Evolutionary conservation across 2,797 vertebrate genomes (phyloP), one percentile per base, ranked within the genome.

Genomic region (Erpetoichthys calabaricus): DNA sequence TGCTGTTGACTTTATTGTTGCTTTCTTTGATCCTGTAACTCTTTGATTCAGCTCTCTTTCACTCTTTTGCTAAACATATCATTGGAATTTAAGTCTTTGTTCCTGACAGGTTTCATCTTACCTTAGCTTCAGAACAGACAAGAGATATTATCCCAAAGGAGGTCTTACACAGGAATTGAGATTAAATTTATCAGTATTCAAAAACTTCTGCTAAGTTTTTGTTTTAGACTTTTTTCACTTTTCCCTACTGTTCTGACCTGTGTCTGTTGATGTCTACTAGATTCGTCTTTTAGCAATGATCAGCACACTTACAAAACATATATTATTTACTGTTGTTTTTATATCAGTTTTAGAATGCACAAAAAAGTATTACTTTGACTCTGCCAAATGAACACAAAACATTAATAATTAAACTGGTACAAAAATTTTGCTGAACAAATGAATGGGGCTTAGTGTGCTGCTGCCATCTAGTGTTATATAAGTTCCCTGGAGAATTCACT

Each of bases 1-100:
- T 78, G 68, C 73, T 75, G 77, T 83, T 76, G 81, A 83, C 82
- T 87, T 82, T 82, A 85, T 81, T 81, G 83, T 84, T 80, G 75
- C 67, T 76, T 59, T 75, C 84, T 86, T 87, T 88, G 83, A 88
- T 88, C 86, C 68, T 61, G 70, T 70, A 64, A 69, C 62, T 79
- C 85, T 88, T 88, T 88, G 85, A 88, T 87, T 85, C 78, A 77
- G 79, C 81, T 82, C 77, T 83, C 82, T 84, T 66, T 86, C 81
- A 75, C 83, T 82, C 83, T 88, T 86, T 85, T 85, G 85, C 83
- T 83, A 86, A 86, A 84, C 84, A 86, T 77, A 86, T 88, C 84
- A 86, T 81, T 80, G 82, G 81, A 86, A 82, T 86, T 80, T 80
- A 73, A 68, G 75, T 81, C 83, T 87, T 87, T 88, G 86, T 86